These are phyloP conservation scores for Gopherus evgoodei DNA, from an alignment of 2,113 vertebrate genomes.

Conservation along the genomic window DNA sequence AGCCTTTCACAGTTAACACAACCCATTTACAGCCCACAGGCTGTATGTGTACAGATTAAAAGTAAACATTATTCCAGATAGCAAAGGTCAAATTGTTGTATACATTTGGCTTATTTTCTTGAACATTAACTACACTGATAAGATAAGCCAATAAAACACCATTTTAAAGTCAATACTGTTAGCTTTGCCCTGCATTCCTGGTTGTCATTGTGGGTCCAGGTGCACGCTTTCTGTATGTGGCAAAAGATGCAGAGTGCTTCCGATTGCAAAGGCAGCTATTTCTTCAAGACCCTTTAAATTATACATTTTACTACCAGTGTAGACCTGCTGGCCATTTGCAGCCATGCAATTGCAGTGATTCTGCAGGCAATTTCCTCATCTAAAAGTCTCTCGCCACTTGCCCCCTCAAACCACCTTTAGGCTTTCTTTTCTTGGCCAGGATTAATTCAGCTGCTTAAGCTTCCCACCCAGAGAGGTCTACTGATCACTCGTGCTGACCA, in stretches of 20 bases:
- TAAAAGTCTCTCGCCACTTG: not conserved
- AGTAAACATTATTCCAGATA: constrained; percentile 71
- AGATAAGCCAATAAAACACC: constrained; percentile 71
- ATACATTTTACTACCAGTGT: not conserved
- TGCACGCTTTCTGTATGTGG: not conserved
- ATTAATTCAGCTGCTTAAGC: accelerated
- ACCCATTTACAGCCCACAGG: constrained; percentile 22
- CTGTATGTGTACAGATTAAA: constrained; percentile 52
- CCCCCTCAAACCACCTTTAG: not conserved
- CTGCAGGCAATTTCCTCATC: not conserved
- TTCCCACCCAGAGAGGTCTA: accelerated
- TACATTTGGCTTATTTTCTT: constrained; percentile 63
- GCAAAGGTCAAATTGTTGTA: constrained; percentile 60
- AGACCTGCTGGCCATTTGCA: not conserved
- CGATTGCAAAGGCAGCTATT: not conserved
- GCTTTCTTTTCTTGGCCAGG: not conserved
- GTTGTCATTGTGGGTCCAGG: constrained; percentile 1
- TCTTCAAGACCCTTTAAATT: not conserved
- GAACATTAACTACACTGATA: constrained; percentile 69
- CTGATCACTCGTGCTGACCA: not conserved
- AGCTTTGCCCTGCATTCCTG: constrained; percentile 49
- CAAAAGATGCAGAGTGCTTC: constrained; percentile 13
- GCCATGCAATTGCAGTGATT: not conserved
- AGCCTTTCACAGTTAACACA: constrained; percentile 19
- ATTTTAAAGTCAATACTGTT: constrained; percentile 65